Conservation (phyloP, 2,797 vertebrate species). For the Mormyrus proboscirostris region DNA sequence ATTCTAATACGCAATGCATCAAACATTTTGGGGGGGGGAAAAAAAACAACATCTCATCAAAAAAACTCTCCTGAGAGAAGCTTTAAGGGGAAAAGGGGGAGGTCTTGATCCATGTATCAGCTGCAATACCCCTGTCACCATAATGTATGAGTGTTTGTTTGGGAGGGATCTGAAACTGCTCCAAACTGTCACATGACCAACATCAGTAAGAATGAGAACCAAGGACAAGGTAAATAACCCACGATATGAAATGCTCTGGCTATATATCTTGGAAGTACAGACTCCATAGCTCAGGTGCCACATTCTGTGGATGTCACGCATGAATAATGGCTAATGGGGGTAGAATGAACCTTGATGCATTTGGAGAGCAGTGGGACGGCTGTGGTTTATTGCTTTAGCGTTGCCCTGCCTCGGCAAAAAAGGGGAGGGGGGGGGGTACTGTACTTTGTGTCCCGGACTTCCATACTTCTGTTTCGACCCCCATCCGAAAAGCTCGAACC, state of each 20-base stretch:
- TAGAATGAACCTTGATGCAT: slow-evolving; percentile 44
- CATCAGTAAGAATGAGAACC: slow-evolving; percentile 61
- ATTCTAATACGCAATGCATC: neutral
- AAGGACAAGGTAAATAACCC: slow-evolving; percentile 57
- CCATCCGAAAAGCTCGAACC: neutral
- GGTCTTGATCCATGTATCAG: slow-evolving; percentile 29
- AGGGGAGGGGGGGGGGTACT: neutral
- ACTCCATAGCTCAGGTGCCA: slow-evolving; percentile 54
- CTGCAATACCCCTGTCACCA: slow-evolving; percentile 31
- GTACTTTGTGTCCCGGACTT: neutral
- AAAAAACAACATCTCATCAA: neutral
- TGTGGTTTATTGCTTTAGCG: slow-evolving; percentile 29
- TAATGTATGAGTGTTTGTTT: slow-evolving; percentile 53
- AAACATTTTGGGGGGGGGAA: neutral
- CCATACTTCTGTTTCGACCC: neutral
- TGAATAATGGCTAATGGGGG: slow-evolving; percentile 49
- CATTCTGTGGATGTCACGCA: slow-evolving; percentile 43
- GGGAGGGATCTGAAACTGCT: slow-evolving; percentile 48
- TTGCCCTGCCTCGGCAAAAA: slow-evolving; percentile 21
- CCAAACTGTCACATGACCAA: slow-evolving; percentile 59
- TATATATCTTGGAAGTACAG: slow-evolving; percentile 53
- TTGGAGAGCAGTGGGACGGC: slow-evolving; percentile 29
- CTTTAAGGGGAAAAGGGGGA: slow-evolving; percentile 29
- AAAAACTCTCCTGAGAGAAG: slow-evolving; percentile 22
- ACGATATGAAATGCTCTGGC: slow-evolving; percentile 51